phyloP scores from a whole-genome alignment of 2,888 invertebrate species.

The Aporophyla nigra region DNA sequence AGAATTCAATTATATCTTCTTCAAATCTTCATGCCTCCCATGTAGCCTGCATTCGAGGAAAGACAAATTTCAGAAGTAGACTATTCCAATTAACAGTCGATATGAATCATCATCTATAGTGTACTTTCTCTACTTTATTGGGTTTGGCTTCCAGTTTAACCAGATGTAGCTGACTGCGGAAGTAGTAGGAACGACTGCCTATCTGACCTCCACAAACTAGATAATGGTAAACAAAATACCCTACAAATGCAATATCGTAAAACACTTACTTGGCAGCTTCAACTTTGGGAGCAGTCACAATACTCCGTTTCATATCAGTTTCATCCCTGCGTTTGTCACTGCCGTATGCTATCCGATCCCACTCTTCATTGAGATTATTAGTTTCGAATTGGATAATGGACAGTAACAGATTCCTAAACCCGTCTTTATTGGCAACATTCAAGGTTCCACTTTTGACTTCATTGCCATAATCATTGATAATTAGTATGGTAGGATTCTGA shows the following conservation, averaged over 20 bases:
- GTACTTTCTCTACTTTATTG: no score
- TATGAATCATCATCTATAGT: no score
- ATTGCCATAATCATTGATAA: slow-evolving; percentile 66
- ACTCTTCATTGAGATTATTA: slow-evolving; percentile 67
- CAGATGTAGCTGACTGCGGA: no score
- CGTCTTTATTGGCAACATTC: slow-evolving; percentile 32
- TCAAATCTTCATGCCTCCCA: no score
- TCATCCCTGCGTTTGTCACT: not conserved
- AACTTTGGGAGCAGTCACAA: not conserved
- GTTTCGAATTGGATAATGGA: slow-evolving; percentile 76
- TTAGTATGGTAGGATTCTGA: slow-evolving; percentile 69
- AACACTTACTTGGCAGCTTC: slow-evolving; percentile 30
- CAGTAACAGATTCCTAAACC: slow-evolving; percentile 68
- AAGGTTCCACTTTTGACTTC: slow-evolving; percentile 8
- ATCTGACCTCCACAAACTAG: not conserved
- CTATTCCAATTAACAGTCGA: no score
- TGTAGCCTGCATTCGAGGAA: not conserved
- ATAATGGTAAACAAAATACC: not conserved
- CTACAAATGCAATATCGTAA: not conserved
- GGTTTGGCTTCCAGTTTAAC: no score
- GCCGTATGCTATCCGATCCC: slow-evolving; percentile 55
- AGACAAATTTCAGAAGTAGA: not conserved
- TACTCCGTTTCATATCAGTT: slow-evolving; percentile 28
- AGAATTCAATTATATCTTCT: not conserved
- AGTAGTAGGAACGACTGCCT: no score